phyloP scores from a whole-genome alignment of 1,140 invertebrate species.

The Zaprionus africanus region DNA sequence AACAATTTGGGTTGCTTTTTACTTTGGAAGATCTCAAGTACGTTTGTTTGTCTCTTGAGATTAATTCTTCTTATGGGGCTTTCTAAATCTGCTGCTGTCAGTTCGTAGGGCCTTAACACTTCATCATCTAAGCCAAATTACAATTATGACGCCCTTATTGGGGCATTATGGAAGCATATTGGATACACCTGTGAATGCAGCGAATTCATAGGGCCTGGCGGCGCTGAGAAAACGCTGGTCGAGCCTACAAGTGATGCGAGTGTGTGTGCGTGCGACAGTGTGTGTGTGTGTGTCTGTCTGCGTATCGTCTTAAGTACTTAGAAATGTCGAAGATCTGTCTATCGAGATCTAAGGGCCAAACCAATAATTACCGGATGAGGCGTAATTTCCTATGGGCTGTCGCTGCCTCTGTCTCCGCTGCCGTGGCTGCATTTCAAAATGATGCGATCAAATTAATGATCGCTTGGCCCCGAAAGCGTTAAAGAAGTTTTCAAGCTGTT shows the following conservation, averaged over 20 bases:
- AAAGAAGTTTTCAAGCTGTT: conserved; percentile 50
- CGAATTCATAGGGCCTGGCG: conserved; percentile 52
- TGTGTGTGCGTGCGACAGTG: background rate
- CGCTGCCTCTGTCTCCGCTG: conserved; percentile 20
- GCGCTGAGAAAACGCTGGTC: conserved; percentile 64
- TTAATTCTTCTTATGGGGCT: conserved; percentile 22
- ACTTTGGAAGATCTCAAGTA: background rate
- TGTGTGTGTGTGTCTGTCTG: conserved; percentile 10
- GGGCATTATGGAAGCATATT: conserved; percentile 35
- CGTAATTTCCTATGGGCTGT: conserved; percentile 74
- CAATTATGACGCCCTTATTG: conserved; percentile 67
- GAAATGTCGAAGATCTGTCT: conserved; percentile 63
- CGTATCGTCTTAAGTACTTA: conserved; percentile 25
- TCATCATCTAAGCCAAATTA: conserved; percentile 56
- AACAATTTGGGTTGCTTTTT: background rate
- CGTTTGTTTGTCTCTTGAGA: conserved; percentile 5
- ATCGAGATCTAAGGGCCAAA: conserved; percentile 70
- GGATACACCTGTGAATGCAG: conserved; percentile 58
- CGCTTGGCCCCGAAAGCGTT: conserved; percentile 45
- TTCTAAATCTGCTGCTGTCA: conserved; percentile 38
- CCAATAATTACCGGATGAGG: conserved; percentile 80
- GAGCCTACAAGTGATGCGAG: background rate
- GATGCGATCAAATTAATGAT: conserved; percentile 76
- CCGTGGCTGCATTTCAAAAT: conserved; percentile 62
- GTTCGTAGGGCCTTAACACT: conserved; percentile 37